Percentiles rank a stretch among this genome's conserved stretches.
Conservation (phyloP, 2,888 invertebrate species). For the Galeopsomyia nigrocyanea region DNA sequence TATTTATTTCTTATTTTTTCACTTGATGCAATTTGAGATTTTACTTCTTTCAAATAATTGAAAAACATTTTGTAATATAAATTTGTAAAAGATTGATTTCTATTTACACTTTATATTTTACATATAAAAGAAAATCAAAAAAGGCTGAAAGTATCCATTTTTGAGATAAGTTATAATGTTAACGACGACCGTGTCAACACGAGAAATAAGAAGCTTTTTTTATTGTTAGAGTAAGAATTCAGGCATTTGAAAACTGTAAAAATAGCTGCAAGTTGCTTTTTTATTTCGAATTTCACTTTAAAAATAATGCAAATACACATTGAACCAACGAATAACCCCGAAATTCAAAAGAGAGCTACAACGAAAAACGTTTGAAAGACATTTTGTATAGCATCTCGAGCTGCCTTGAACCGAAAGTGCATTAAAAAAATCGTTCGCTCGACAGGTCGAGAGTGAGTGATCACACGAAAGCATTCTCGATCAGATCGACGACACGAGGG, state of each 20-base stretch:
- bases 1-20: neutral
- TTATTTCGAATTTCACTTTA: too few relatives aligned
- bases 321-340: neutral
- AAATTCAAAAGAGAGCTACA: slow-evolving; percentile 15
- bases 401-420: slow-evolving; percentile 69
- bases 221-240: slow-evolving; percentile 17
- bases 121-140: slow-evolving; percentile 28
- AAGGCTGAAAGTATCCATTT: slow-evolving; percentile 43
- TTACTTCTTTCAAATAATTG: neutral
- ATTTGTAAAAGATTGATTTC: slow-evolving; percentile 6
- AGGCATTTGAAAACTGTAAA: slow-evolving; percentile 5
- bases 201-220: slow-evolving; percentile 39
- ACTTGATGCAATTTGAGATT: slow-evolving; percentile 6
- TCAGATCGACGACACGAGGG: slow-evolving; percentile 54
- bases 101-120: too few relatives aligned
- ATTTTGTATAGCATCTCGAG: slow-evolving; percentile 66
- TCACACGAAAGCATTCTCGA: slow-evolving; percentile 48
- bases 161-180: slow-evolving; percentile 37
- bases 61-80: neutral
- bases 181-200: slow-evolving; percentile 34
- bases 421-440: slow-evolving; percentile 61
- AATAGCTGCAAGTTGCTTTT: slow-evolving; percentile 17
- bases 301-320: too few relatives aligned
- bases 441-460: slow-evolving; percentile 49
- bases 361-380: slow-evolving; percentile 46